Conservation (phyloP, 2,888 invertebrate species). For the Himalopsyche kuldschensis region DNA sequence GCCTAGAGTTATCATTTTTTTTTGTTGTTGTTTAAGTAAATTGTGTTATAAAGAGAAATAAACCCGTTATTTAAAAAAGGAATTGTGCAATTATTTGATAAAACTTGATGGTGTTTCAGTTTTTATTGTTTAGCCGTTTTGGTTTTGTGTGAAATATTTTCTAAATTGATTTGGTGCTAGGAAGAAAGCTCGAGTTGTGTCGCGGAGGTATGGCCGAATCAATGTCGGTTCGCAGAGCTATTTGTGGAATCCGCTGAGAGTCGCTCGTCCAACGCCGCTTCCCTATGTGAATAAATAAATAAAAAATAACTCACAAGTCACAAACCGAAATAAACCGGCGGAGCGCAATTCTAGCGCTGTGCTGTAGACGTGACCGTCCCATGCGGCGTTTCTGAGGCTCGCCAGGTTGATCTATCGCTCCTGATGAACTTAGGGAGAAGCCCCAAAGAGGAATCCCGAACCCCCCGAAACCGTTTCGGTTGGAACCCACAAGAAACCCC, state of each 20-base stretch:
- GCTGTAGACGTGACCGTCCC: not conserved
- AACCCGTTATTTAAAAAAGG: not conserved
- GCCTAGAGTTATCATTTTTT: not conserved
- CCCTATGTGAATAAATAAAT: conserved; percentile 1
- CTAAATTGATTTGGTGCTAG: not conserved
- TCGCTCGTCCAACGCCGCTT: not conserved
- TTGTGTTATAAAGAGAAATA: not conserved
- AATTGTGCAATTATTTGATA: not conserved
- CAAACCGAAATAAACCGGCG: conserved; percentile 30
- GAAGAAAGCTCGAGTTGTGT: not conserved
- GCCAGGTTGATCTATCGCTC: not conserved
- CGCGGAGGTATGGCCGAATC: not conserved
- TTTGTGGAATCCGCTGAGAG: not conserved
- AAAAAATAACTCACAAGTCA: conserved; percentile 5
- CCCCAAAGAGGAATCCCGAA: not conserved
- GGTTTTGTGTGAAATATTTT: not conserved
- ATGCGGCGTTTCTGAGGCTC: not conserved
- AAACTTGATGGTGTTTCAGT: not conserved
- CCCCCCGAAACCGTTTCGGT: not conserved
- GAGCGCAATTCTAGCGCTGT: not conserved
- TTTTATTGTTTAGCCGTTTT: not conserved
- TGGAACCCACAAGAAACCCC: conserved; percentile 14
- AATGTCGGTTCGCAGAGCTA: not conserved
- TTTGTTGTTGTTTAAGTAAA: not conserved
- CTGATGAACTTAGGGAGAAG: conserved; percentile 34